Evolutionary conservation across 2,888 invertebrate species (phyloP).

Genomic region (Ophioninae sp.): DNA sequence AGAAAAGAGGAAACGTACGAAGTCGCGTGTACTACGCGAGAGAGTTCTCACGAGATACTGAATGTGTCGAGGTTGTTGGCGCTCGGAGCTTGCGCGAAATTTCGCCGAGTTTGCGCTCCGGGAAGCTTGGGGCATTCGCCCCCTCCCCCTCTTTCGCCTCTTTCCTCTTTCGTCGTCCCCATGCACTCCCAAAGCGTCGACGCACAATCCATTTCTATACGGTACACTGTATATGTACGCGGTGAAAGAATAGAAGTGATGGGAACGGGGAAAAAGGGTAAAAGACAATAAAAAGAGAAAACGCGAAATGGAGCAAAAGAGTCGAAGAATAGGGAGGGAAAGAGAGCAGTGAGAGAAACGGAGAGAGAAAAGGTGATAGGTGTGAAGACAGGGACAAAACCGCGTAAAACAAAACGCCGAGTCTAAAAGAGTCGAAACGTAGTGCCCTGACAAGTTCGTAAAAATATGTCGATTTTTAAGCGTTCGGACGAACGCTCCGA

Average conservation of each 20-base stretch:
- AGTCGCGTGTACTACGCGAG: conserved; percentile 50
- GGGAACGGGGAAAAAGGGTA: conserved; percentile 14
- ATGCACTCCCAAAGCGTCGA: conserved; percentile 53
- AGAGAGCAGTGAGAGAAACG: background rate
- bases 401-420: background rate
- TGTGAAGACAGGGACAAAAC: background rate
- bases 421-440: background rate
- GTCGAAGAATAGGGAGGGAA: background rate
- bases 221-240: conserved; percentile 21
- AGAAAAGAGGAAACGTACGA: background rate
- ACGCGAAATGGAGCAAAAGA: conserved; percentile 8
- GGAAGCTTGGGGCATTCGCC: conserved; percentile 7
- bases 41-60: conserved; percentile 61
- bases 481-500: background rate
- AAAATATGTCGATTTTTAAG: background rate
- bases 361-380: background rate
- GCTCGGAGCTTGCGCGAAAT: conserved; percentile 66
- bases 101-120: conserved; percentile 65
- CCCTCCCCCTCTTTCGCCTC: background rate
- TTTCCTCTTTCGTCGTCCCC: conserved; percentile 13
- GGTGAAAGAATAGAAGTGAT: conserved; percentile 34
- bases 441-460: background rate
- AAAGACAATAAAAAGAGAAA: conserved; percentile 11
- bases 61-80: conserved; percentile 45
- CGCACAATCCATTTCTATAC: conserved; percentile 59